phyloP scores from a whole-genome alignment of 1,140 invertebrate species.

The Lepidurus arcticus region DNA sequence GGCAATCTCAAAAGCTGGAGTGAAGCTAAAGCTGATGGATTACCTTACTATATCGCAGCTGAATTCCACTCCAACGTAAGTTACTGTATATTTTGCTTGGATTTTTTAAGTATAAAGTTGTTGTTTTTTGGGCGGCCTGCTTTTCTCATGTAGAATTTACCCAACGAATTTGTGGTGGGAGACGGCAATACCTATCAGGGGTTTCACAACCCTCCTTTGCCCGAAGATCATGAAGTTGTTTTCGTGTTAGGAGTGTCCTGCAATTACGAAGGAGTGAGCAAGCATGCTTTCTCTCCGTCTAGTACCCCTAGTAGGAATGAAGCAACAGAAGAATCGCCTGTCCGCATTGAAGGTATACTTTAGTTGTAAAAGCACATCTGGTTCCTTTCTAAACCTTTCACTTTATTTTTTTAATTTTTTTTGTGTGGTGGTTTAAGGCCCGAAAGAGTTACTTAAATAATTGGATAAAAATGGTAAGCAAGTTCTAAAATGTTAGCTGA shows the following conservation, averaged over 20 bases:
- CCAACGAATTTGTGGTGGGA: slow-evolving; percentile 64
- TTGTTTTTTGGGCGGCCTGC: not conserved
- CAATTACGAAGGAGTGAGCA: slow-evolving; percentile 55
- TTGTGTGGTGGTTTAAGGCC: too few relatives aligned
- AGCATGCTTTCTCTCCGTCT: slow-evolving; percentile 59
- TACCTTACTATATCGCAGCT: slow-evolving; percentile 73
- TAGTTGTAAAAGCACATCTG: too few relatives aligned
- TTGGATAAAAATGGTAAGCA: too few relatives aligned
- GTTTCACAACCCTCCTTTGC: slow-evolving; percentile 71
- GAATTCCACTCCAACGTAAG: slow-evolving; percentile 56
- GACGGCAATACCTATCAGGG: slow-evolving; percentile 65
- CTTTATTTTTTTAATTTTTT: too few relatives aligned
- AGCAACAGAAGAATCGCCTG: not conserved
- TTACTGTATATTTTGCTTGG: not conserved
- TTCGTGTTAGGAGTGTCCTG: slow-evolving; percentile 68
- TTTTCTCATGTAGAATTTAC: slow-evolving; percentile 49
- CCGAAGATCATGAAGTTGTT: slow-evolving; percentile 56
- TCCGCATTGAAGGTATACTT: not conserved
- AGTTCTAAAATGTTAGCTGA: too few relatives aligned
- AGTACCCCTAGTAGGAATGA: slow-evolving; percentile 39
- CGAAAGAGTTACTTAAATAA: too few relatives aligned
- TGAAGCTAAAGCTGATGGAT: slow-evolving; percentile 52
- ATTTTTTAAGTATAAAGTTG: not conserved
- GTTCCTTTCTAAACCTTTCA: too few relatives aligned
- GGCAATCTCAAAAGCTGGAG: slow-evolving; percentile 53